Percentiles rank a stretch among this genome's conserved stretches.
Evolutionary conservation across 2,113 vertebrate species (phyloP).

Genomic region (Dicrurus megarhynchus): DNA sequence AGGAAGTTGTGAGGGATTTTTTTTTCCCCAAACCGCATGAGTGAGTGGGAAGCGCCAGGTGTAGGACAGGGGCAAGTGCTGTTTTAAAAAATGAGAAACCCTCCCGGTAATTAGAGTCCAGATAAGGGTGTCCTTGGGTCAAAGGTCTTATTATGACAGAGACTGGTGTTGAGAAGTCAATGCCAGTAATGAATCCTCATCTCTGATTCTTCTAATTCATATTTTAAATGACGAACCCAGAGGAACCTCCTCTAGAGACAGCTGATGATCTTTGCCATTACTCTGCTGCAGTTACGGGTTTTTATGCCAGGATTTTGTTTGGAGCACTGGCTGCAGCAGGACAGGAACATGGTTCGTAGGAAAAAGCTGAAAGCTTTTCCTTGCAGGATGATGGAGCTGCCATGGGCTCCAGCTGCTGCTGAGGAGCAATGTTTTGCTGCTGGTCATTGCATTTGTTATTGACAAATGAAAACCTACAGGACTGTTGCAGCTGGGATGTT

Average conservation of each 20-base stretch:
- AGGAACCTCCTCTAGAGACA: slow-evolving; percentile 39
- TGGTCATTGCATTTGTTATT: not conserved
- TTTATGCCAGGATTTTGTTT: not conserved
- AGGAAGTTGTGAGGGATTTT: slow-evolving; percentile 16
- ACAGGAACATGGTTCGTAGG: not conserved
- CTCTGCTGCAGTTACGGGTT: not conserved
- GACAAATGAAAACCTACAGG: not conserved
- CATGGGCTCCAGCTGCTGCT: not conserved
- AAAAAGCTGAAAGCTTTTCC: not conserved
- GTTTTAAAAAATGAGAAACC: slow-evolving; percentile 61
- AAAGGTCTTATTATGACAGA: slow-evolving; percentile 53
- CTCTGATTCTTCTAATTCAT: slow-evolving; percentile 38
- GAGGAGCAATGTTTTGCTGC: not conserved
- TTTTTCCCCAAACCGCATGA: too few relatives aligned
- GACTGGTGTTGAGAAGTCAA: not conserved
- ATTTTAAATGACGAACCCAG: slow-evolving; percentile 58
- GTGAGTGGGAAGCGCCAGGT: slow-evolving; percentile 62
- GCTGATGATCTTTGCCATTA: slow-evolving; percentile 47
- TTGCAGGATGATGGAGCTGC: not conserved
- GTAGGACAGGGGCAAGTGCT: slow-evolving; percentile 43
- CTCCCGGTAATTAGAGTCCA: slow-evolving; percentile 64
- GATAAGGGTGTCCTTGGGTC: slow-evolving; percentile 60
- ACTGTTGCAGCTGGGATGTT: not conserved
- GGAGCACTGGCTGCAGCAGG: not conserved
- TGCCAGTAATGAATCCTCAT: not conserved